Percentiles rank a stretch among this genome's conserved stretches.
phyloP scores from a whole-genome alignment of 2,797 vertebrate genomes.

The Anguilla megastoma region DNA sequence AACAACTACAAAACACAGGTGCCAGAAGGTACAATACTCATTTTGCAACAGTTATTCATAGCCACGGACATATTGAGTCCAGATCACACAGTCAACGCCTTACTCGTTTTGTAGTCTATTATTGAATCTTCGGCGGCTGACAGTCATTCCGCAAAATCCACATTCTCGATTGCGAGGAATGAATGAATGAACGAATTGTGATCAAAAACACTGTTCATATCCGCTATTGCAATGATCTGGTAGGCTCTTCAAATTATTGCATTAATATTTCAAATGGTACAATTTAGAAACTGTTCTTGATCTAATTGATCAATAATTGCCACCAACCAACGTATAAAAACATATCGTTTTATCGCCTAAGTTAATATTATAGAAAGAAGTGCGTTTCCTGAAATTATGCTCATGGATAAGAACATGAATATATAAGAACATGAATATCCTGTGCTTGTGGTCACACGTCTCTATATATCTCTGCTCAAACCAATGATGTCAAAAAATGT shows the following conservation, averaged over 20 bases:
- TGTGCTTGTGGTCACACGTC: not conserved
- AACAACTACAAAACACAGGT: too few relatives aligned
- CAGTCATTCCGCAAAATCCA: not conserved
- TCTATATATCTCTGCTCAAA: not conserved
- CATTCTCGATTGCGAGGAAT: not conserved
- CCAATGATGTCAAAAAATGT: not conserved
- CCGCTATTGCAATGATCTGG: not conserved
- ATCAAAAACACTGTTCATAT: not conserved
- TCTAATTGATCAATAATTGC: not conserved
- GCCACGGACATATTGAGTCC: too few relatives aligned
- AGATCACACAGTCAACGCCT: too few relatives aligned
- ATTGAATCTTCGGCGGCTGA: not conserved
- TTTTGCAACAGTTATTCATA: too few relatives aligned
- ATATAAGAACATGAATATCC: not conserved
- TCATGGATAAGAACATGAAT: not conserved
- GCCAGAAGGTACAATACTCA: too few relatives aligned
- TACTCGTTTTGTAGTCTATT: constrained; percentile 15
- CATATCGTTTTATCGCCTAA: not conserved
- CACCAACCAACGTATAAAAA: not conserved
- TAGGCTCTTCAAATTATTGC: not conserved
- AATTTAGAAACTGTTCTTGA: not conserved
- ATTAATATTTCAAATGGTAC: not conserved
- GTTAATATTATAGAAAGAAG: not conserved
- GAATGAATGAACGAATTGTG: not conserved
- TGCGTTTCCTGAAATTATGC: not conserved